phyloP scores from a whole-genome alignment of 2,113 vertebrate species.

The Chaetorhynchus papuensis region DNA sequence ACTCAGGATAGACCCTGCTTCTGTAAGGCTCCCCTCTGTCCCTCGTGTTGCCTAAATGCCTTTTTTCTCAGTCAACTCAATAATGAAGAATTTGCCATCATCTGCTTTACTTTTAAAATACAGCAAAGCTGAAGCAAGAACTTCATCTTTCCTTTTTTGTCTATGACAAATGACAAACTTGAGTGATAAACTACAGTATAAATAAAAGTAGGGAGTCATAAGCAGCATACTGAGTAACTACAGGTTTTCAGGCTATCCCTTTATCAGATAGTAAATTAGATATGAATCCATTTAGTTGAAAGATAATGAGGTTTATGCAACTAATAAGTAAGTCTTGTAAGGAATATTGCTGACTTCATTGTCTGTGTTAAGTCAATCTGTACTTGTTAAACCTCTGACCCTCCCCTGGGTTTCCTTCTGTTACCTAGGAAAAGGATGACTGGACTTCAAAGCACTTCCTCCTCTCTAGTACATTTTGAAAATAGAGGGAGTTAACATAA shows the following conservation, averaged over 20 bases:
- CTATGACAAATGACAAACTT: not conserved
- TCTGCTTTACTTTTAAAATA: not conserved
- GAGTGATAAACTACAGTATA: not conserved
- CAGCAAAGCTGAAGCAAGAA: not conserved
- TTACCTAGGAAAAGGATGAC: not conserved
- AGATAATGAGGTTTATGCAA: slow-evolving; percentile 57
- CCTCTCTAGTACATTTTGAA: not conserved
- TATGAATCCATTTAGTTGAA: slow-evolving; percentile 52
- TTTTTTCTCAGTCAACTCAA: not conserved
- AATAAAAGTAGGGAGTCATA: slow-evolving; percentile 9
- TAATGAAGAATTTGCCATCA: not conserved
- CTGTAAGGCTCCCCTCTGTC: not conserved
- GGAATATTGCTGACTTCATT: slow-evolving; percentile 60
- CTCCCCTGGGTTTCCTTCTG: not conserved
- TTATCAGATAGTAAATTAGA: slow-evolving; percentile 54
- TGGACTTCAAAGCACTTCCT: not conserved
- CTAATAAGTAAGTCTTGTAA: slow-evolving; percentile 58
- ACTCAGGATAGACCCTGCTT: not conserved
- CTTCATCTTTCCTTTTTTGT: not conserved
- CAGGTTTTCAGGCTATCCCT: slow-evolving; percentile 1
- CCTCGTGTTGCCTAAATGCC: not conserved
- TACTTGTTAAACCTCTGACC: slow-evolving; percentile 19
- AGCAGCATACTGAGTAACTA: not conserved
- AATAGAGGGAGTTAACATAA: not conserved
- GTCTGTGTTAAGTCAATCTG: slow-evolving; percentile 38